A percentile compares a stretch with the other conserved stretches of the same genome.
Conservation (phyloP, 1,140 invertebrate species). For the Eueides isabella region DNA sequence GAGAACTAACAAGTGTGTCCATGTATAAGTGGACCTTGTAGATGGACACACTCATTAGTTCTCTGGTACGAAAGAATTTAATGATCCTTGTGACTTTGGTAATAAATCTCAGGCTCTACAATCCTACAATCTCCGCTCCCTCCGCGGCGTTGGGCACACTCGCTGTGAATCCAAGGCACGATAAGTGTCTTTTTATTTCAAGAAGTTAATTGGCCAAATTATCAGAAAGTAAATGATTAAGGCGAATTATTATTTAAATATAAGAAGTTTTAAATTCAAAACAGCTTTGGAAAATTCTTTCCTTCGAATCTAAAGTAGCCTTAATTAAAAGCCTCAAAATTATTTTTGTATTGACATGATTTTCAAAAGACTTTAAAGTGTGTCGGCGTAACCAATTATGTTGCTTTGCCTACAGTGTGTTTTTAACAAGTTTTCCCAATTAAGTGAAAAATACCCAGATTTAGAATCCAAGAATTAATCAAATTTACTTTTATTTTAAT, state of each 20-base stretch:
- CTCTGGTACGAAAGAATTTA: no score
- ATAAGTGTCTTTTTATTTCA: not conserved
- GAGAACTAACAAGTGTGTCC: no score
- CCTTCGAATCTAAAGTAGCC: slow-evolving; percentile 2
- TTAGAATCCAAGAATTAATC: not conserved
- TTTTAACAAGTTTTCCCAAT: not conserved
- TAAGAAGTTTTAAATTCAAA: not conserved
- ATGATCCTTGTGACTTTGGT: no score
- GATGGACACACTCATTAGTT: no score
- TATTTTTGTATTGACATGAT: slow-evolving; percentile 6
- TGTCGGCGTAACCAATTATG: slow-evolving; percentile 8
- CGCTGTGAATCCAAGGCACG: no score
- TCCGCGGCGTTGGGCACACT: no score
- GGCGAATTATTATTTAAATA: no score
- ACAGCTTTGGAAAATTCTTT: not conserved
- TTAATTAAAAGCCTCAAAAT: slow-evolving; percentile 3
- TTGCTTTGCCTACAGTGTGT: not conserved
- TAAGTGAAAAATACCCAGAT: not conserved
- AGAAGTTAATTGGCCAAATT: not conserved
- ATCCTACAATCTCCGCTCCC: no score
- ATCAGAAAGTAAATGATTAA: not conserved
- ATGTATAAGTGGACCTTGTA: no score
- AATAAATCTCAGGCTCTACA: no score
- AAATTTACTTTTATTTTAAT: no score
- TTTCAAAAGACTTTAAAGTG: slow-evolving; percentile 15